These are phyloP conservation scores for Drosophila demipolita DNA, from an alignment of 2,888 invertebrate species.

Conservation along the genomic window DNA sequence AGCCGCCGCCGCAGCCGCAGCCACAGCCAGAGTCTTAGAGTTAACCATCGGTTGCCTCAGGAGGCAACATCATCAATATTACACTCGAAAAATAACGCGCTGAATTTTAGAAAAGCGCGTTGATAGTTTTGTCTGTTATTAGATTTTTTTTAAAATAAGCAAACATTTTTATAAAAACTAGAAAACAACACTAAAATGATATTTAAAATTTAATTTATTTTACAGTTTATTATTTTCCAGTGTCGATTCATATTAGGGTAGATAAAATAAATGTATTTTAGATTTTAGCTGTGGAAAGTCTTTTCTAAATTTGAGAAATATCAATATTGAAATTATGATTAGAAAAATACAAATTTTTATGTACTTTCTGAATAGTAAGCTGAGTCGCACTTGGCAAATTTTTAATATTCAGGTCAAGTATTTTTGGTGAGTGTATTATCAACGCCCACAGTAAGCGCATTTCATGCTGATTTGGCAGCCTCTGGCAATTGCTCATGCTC, in stretches of 20 bases:
- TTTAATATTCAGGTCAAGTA: not conserved
- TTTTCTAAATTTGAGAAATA: not conserved
- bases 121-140: not conserved
- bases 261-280: not conserved
- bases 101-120: not conserved
- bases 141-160: not conserved
- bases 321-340: not conserved
- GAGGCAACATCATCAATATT: conserved; percentile 24
- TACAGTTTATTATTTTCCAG: no score
- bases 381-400: not conserved
- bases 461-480: conserved; percentile 76
- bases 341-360: not conserved
- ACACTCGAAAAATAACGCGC: not conserved
- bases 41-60: conserved; percentile 27
- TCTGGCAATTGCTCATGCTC: conserved; percentile 51
- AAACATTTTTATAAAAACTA: not conserved
- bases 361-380: not conserved
- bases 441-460: conserved; percentile 61
- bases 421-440: conserved; percentile 9
- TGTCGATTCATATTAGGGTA: not conserved
- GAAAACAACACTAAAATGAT: no score
- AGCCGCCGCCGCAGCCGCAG: conserved; percentile 16
- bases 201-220: no score
- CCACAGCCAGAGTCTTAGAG: conserved; percentile 2
- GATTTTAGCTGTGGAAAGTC: not conserved